Conservation (phyloP, 1,140 invertebrate species). For the Centruroides sculpturatus region DNA sequence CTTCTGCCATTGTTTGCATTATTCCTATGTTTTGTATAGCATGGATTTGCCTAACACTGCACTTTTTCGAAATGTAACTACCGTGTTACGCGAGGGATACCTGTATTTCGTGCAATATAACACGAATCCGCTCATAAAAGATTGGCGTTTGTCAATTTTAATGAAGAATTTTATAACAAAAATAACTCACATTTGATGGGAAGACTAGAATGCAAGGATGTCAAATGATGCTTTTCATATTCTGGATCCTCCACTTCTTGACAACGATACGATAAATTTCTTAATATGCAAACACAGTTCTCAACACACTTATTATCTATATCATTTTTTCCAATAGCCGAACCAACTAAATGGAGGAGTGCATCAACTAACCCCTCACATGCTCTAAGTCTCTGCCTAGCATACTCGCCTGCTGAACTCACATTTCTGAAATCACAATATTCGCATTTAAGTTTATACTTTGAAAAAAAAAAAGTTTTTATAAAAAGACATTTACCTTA, state of each 20-base stretch:
- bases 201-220: slow-evolving; percentile 34
- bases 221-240: slow-evolving; percentile 71
- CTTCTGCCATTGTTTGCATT: too few relatives aligned
- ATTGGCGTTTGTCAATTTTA: too few relatives aligned
- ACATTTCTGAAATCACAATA: slow-evolving; percentile 47
- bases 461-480: too few relatives aligned
- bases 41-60: too few relatives aligned
- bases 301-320: slow-evolving; percentile 96
- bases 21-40: too few relatives aligned
- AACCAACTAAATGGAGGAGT: slow-evolving; percentile 70
- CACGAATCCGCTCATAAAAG: too few relatives aligned
- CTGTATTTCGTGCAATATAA: too few relatives aligned
- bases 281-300: slow-evolving; percentile 89
- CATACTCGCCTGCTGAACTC: slow-evolving; percentile 88
- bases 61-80: too few relatives aligned
- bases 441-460: too few relatives aligned
- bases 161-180: too few relatives aligned
- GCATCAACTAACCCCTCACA: slow-evolving; percentile 84
- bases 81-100: too few relatives aligned
- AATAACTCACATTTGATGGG: slow-evolving; percentile 27
- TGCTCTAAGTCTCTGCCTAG: slow-evolving; percentile 78
- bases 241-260: slow-evolving; percentile 92
- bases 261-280: slow-evolving; percentile 88
- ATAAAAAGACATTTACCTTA: slow-evolving; percentile 29
- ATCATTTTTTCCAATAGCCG: slow-evolving; percentile 76